Conservation (phyloP, 1,140 invertebrate genomes). For the Chlorops oryzae region DNA sequence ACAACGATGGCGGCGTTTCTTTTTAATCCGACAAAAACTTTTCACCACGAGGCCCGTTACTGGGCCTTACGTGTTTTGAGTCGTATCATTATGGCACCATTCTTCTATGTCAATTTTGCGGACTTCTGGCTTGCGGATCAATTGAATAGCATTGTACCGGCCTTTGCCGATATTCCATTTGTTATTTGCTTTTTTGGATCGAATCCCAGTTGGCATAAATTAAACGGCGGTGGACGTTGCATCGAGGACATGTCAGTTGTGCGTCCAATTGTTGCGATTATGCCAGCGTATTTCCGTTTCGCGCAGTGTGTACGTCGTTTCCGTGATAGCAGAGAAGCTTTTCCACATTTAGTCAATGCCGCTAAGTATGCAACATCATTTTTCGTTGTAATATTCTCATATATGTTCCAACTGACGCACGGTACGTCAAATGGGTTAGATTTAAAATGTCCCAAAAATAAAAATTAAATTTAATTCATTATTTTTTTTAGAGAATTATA, state of each 20-base stretch:
- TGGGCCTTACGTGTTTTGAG: slow-evolving; percentile 54
- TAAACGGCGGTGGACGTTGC: slow-evolving; percentile 57
- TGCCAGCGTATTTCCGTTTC: slow-evolving; percentile 96
- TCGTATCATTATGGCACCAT: slow-evolving; percentile 83
- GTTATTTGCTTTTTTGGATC: slow-evolving; percentile 76
- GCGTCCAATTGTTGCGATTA: slow-evolving; percentile 75
- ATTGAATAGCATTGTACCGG: slow-evolving; percentile 85
- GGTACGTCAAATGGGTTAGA: slow-evolving; percentile 23
- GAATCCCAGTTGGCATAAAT: slow-evolving; percentile 63
- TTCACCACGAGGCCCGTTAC: slow-evolving; percentile 69
- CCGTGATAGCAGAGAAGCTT: slow-evolving; percentile 78
- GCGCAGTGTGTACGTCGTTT: slow-evolving; percentile 95
- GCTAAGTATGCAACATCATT: slow-evolving; percentile 48
- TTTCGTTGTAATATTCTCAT: slow-evolving; percentile 46
- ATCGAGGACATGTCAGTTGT: slow-evolving; percentile 56
- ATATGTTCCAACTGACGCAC: slow-evolving; percentile 39
- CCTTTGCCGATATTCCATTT: slow-evolving; percentile 91
- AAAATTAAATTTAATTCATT: not conserved
- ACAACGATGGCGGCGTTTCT: slow-evolving; percentile 66
- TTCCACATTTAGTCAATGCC: slow-evolving; percentile 96
- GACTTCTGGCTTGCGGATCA: slow-evolving; percentile 99
- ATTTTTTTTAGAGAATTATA: slow-evolving; percentile 60
- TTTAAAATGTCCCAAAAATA: not conserved
- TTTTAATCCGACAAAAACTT: slow-evolving; percentile 73
- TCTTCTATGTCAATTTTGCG: slow-evolving; percentile 93